Base-by-base conservation (phyloP, 23 tunicate genomes). In the Diplosoma virens region DNA sequence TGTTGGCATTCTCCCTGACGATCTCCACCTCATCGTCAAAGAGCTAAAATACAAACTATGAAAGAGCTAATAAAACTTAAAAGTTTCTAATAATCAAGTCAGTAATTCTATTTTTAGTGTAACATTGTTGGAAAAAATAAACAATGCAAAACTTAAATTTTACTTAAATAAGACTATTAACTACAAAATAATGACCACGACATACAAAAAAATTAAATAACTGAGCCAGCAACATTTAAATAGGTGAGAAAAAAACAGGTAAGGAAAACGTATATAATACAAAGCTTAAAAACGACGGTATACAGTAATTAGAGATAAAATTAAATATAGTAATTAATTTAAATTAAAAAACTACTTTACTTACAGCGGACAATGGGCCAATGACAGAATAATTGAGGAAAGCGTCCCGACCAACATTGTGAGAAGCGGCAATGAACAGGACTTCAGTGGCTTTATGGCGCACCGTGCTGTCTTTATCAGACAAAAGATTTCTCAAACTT, bases 21-120 rank as follows among this genome's bases (percentile, higher is more conserved):
- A 90, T 84, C 55, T 90, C 97, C 30, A 90, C 85, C 11, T 90
- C 85, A 75, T 90, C 97, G 58, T 90, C 97, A 80, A 90, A 90
- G 21, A 82, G 52, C 97, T 90, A 58, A 53, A 75, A 67, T 58
- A 59, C 46, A 5, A 45, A 41, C n/a, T n/a, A n/a, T n/a, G n/a
- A n/a, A n/a, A n/a, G n/a, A n/a, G n/a, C n/a, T n/a, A n/a, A n/a
- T n/a, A n/a, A n/a, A n/a, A n/a, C n/a, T n/a, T n/a, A n/a, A n/a
- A n/a, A n/a, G n/a, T n/a, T n/a, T n/a, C n/a, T n/a, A n/a, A n/a
- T n/a, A n/a, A n/a, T n/a, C n/a, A n/a, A n/a, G n/a, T n/a, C n/a
- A n/a, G n/a, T n/a, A n/a, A n/a, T n/a, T n/a, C n/a, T n/a, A n/a
- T n/a, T n/a, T n/a, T n/a, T n/a, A n/a, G n/a, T n/a, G n/a, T n/a